Conservation (phyloP, 2,797 vertebrate species). For the Aselliscus stoliczkanus region DNA sequence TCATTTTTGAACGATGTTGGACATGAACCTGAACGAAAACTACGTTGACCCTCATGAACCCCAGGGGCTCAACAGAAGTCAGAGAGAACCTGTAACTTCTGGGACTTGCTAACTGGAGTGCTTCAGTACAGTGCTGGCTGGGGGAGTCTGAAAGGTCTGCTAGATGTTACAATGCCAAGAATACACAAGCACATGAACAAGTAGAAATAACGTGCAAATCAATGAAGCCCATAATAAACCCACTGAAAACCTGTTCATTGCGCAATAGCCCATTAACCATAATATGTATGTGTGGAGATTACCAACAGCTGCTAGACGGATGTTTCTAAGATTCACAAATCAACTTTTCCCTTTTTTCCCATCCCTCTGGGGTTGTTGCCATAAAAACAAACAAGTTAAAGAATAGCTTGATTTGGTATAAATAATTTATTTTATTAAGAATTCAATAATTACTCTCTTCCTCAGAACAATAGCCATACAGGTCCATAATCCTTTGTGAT, state of each 20-base stretch:
- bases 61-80: not conserved
- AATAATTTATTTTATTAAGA: not conserved
- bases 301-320: not conserved
- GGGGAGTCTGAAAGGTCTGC: not conserved
- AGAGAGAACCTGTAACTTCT: not conserved
- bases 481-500: not conserved
- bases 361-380: not conserved
- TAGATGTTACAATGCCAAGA: not conserved
- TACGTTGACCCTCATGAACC: not conserved
- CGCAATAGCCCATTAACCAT: not conserved
- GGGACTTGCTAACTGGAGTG: constrained; percentile 3
- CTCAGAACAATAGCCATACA: not conserved
- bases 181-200: constrained; percentile 36
- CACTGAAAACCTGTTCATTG: not conserved
- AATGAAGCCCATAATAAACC: not conserved
- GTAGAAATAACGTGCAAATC: not conserved
- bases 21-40: constrained; percentile 19
- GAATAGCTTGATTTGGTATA: constrained; percentile 8
- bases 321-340: constrained; percentile 12
- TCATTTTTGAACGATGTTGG: not conserved
- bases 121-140: not conserved
- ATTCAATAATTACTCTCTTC: not conserved
- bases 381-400: constrained; percentile 47
- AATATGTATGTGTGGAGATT: not conserved
- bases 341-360: not conserved